Evolutionary conservation across 2,888 invertebrate genomes (phyloP), one percentile per base, ranked within the genome.

Genomic region (Drosophila kanekoi): DNA sequence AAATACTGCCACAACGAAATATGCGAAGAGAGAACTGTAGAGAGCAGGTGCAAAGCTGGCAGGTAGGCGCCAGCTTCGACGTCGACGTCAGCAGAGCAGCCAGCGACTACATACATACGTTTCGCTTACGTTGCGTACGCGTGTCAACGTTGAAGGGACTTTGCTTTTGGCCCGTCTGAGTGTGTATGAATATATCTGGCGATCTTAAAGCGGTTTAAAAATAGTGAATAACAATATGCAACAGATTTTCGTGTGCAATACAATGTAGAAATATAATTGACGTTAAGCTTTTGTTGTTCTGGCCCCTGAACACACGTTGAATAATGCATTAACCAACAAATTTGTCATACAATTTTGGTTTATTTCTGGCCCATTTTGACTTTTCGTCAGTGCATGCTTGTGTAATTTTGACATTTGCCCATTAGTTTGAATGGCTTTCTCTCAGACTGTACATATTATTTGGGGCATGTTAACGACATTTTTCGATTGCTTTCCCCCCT

Each of bases 1-100:
- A 37, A 60, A n/a, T 16, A 43, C n/a, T 18, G 58, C 40, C 40
- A 48, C 9, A 49, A 32, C 28, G 11, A 16, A 32, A 20, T 8
- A 41, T 6, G 3, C 11, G 2, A 16, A 23, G 6, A 38, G 11
- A 41, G 8, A 32, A 28, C 28, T 20, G 8, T n/a, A 18, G 14
- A 18, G 14, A 37, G 49, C 76, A 78, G 76, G 83, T 83, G 70
- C 70, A 71, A 59, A 41, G 81, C 70, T 48, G 60, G 40, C 65
- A 60, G 51, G 20, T 51, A 48, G 13, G 13, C 64, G 9, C n/a
- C 37, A 23, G 18, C 18, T 18, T 18, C 52, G 18, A 11, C 10
- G 53, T 20, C 47, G 5, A 9, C 38, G 57, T 52, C 37, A 33
- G 16, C 52, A 9, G 45, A 33, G 20, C 37, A 32, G 48, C 32